Base-by-base conservation (phyloP, 2,797 vertebrate genomes). In the Danio choprae region DNA sequence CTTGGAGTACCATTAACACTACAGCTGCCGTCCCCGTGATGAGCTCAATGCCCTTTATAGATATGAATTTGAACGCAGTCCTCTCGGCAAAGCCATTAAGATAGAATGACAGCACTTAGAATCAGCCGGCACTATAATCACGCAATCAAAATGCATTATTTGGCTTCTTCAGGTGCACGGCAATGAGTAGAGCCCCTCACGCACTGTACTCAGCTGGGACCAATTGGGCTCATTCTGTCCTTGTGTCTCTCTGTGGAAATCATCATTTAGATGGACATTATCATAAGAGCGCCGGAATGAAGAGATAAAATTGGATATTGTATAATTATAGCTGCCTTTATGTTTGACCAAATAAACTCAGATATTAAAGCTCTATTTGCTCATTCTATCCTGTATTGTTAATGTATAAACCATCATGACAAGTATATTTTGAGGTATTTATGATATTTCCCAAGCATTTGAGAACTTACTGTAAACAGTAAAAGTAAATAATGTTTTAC, bases 141-240 rank as follows among this genome's bases (percentile, higher is more conserved):
- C 41, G 86, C 91, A 91, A 93, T 93, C 90, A 92, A 87, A 93
- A 76, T 83, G 89, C 88, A 89, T 92, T 89, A 91, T 92, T 92
- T 91, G 84, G 86, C 82, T 90, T 89, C 89, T 81, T 84, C 91
- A 90, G 91, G 89, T 92, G 90, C 89, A 77, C 85, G 79, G 80
- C 56, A 8, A 84, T 68, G 71, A 87, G 87, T 56, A 74, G 65
- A 71, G 81, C 82, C 83, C 81, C 74, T 88, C 90, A 85, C 83
- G 67, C 70, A 86, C 65, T 81, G 84, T 81, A 86, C 86, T 86
- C 88, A 91, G 89, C 88, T 90, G 84, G 89, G 80, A 86, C 83
- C 40, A 86, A 83, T 88, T 90, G 85, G 79, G 85, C 83, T 89
- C 82, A 60, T 82, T 89, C 29, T 81, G 69, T 84, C 63, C 68